phyloP scores from a whole-genome alignment of 2,888 invertebrate species.

The Ceramica pisi region DNA sequence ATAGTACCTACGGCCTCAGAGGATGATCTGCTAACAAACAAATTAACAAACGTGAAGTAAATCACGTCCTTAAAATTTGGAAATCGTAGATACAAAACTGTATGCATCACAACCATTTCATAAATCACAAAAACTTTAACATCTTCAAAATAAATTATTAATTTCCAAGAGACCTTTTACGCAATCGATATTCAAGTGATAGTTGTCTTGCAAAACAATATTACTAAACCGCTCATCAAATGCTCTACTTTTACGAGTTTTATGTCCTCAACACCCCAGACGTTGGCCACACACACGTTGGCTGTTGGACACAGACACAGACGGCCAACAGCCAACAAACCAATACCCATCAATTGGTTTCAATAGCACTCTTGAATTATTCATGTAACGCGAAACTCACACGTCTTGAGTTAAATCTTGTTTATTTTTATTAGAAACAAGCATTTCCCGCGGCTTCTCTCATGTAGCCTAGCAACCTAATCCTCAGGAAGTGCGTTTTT shows the following conservation, averaged over 20 bases:
- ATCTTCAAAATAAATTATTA: constrained; percentile 13
- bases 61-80: neutral
- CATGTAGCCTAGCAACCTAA: neutral
- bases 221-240: constrained; percentile 50
- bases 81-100: neutral
- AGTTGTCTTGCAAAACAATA: constrained; percentile 33
- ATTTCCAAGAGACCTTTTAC: constrained; percentile 18
- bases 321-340: constrained; percentile 45
- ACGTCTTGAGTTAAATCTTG: constrained; percentile 58
- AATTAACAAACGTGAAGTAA: neutral
- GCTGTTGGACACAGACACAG: constrained; percentile 43
- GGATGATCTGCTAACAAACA: neutral
- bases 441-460: neutral
- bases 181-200: constrained; percentile 30
- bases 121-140: neutral
- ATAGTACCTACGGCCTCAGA: neutral
- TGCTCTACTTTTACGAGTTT: constrained; percentile 57
- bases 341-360: constrained; percentile 58
- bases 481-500: neutral
- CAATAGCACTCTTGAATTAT: constrained; percentile 75
- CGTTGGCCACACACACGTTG: constrained; percentile 23
- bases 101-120: neutral
- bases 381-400: constrained; percentile 68
- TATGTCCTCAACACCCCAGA: constrained; percentile 17
- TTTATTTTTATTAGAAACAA: constrained; percentile 60